These are phyloP conservation scores for Drosophila mayri DNA, from an alignment of 1,140 invertebrate species.

Conservation along the genomic window DNA sequence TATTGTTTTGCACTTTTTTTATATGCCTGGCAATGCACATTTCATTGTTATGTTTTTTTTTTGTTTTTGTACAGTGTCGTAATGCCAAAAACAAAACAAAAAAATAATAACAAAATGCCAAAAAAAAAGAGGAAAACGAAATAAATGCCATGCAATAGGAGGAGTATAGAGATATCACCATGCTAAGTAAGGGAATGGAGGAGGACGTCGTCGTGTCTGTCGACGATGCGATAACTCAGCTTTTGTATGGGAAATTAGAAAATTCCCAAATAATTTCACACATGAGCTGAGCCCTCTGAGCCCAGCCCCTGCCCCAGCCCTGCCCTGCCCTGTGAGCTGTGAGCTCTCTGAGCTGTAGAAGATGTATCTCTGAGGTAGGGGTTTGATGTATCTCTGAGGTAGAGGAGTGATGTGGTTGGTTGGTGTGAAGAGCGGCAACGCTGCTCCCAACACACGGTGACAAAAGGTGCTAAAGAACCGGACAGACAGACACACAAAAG, in stretches of 20 bases:
- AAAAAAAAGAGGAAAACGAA: constrained; percentile 7
- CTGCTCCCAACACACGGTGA: constrained; percentile 62
- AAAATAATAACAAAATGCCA: constrained; percentile 33
- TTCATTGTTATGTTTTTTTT: constrained; percentile 37
- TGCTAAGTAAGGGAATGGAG: constrained; percentile 49
- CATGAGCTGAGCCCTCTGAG: constrained; percentile 54
- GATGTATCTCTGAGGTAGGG: constrained; percentile 7
- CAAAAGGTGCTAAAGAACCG: constrained; percentile 78
- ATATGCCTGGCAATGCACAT: constrained; percentile 59
- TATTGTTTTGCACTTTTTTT: constrained; percentile 46
- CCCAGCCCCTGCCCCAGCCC: not conserved
- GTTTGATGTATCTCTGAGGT: not conserved
- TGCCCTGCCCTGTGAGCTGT: not conserved
- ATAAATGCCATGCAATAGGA: constrained; percentile 27
- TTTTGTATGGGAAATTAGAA: constrained; percentile 78
- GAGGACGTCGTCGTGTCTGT: constrained; percentile 37
- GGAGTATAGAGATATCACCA: constrained; percentile 32
- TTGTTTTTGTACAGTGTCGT: constrained; percentile 34
- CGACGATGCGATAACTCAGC: constrained; percentile 72
- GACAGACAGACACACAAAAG: constrained; percentile 56
- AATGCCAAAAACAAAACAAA: constrained; percentile 35
- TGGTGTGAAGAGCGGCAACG: constrained; percentile 53
- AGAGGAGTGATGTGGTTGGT: constrained; percentile 3
- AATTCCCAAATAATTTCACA: constrained; percentile 81
- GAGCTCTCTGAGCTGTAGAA: constrained; percentile 6